A percentile compares a stretch with the other conserved stretches of the same genome.
Conservation (phyloP, 2,113 vertebrate genomes). For the Eubucco bourcierii region DNA sequence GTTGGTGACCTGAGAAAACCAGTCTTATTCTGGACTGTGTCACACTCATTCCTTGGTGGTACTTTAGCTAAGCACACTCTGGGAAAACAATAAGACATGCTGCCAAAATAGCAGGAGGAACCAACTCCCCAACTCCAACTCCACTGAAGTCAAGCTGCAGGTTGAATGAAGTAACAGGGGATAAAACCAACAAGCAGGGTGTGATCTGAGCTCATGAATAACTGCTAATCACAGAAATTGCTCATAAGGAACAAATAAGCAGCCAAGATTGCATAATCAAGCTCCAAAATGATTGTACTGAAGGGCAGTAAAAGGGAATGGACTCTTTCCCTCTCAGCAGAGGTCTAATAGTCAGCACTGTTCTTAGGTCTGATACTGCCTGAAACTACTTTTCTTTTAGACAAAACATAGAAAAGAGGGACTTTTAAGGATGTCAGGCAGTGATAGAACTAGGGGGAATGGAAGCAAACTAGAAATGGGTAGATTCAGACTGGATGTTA, state of each 20-base stretch:
- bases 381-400: neutral
- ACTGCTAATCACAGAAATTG: neutral
- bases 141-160: fast-evolving
- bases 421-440: no score
- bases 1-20: slow-evolving; percentile 57
- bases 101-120: slow-evolving; percentile 59
- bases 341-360: neutral
- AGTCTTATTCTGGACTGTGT: neutral
- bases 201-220: neutral
- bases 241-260: neutral
- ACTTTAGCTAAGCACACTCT: neutral
- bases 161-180: neutral
- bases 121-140: slow-evolving; percentile 15
- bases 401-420: neutral
- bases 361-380: neutral
- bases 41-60: neutral
- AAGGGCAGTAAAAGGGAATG: neutral
- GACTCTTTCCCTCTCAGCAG: neutral
- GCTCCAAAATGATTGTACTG: neutral
- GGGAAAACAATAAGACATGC: slow-evolving; percentile 38
- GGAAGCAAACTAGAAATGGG: no score
- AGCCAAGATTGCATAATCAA: neutral
- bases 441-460: no score
- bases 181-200: neutral
- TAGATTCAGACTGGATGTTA: no score